Percentiles rank a stretch among this genome's conserved stretches.
Conservation (phyloP, 2,888 invertebrate genomes). For the Melinaea marsaeus region DNA sequence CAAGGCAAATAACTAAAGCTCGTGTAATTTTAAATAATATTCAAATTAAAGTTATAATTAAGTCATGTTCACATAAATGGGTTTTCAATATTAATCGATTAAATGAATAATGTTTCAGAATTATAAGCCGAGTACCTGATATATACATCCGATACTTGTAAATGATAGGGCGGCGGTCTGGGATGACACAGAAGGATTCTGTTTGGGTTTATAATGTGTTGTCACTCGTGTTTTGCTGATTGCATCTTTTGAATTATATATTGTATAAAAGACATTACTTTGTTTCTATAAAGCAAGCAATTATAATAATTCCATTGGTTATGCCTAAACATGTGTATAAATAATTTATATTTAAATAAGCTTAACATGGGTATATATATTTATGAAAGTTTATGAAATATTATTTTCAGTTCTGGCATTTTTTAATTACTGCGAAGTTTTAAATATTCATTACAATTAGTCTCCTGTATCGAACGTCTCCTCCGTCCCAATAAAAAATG, state of each 20-base stretch:
- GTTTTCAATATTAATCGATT: slow-evolving; percentile 34
- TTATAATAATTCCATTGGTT: no score
- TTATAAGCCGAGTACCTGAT: slow-evolving; percentile 36
- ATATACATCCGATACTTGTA: slow-evolving; percentile 38
- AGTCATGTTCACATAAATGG: slow-evolving; percentile 33
- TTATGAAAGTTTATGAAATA: no score
- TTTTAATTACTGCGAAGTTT: no score
- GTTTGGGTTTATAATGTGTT: slow-evolving; percentile 14
- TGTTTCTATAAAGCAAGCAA: no score
- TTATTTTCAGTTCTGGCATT: no score
- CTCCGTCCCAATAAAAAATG: no score
- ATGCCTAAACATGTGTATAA: no score
- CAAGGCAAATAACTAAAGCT: slow-evolving; percentile 1
- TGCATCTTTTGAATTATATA: background rate
- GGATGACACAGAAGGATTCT: slow-evolving; percentile 20
- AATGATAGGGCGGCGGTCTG: slow-evolving; percentile 35
- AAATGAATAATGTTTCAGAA: slow-evolving; percentile 36
- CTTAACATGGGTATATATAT: no score
- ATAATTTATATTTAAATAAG: no score
- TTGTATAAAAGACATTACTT: background rate
- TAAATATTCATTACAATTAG: no score
- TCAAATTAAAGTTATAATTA: slow-evolving; percentile 31
- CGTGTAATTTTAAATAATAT: slow-evolving; percentile 18
- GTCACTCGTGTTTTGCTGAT: slow-evolving; percentile 15
- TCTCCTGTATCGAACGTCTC: no score